Base-by-base conservation (phyloP, 53 echinoderm and acorn worm species). In the Holothuria leucospilota region DNA sequence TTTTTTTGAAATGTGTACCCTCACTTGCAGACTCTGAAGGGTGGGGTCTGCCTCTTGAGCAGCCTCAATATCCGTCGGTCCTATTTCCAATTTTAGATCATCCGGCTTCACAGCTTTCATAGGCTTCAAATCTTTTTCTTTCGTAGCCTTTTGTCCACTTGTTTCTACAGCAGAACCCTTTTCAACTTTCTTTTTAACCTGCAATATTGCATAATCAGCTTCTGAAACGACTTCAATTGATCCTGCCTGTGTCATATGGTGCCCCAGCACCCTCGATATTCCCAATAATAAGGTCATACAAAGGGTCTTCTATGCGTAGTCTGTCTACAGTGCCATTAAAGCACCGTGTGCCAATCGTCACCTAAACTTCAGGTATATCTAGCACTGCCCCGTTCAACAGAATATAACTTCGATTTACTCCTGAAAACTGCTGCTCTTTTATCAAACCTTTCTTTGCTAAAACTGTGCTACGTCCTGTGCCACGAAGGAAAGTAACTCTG, bases 381-480 rank as follows among this genome's bases (percentile, higher is more conserved):
- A 73, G 34, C 9, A 41, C 73, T 1, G 73, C 9, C 4, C 46
- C 73, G 26, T 73, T 40, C 21, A 73, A 23, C 3, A 73, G 8
- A 42, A 73, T 30, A 41, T 46, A 73, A 2, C 73, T 30, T 73
- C 34, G 72, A 8, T 6, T 72, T 39, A 34, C 12, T 72, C 72
- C 72, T 34, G 39, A 34, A 27, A 72, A 34, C 30, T 72, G 34
- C 1, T 21, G 8, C 12, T 72, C 40, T 3, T 16, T 39, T 0
- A 73, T 3, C 8, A 73, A 42, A 41, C 73, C 41, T 40, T 73
- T 39, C 41, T 40, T 73, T 2, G 41, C 41, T 1, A 73, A 46
- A 0, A 73, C 73, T 4, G 73, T 73, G 28, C 73, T 72, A 72
- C 72, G 30, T 2, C 72, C 72, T 29, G 72, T 72, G 40, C 30